phyloP scores from a whole-genome alignment of 2,888 invertebrate species.

The Ernsta delagoae region DNA sequence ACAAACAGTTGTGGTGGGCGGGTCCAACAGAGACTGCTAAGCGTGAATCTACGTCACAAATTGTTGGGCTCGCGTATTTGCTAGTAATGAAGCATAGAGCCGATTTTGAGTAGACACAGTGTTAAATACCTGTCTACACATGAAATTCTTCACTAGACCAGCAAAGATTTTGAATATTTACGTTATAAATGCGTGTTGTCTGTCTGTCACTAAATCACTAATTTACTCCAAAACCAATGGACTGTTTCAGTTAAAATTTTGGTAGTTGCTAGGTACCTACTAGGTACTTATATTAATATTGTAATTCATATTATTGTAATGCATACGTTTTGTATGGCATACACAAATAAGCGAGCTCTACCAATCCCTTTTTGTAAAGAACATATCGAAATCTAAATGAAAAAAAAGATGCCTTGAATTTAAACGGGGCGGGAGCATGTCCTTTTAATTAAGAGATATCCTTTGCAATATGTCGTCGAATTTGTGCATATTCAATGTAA shows the following conservation, averaged over 20 bases:
- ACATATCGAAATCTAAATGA: slow-evolving; percentile 12
- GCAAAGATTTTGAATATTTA: no score
- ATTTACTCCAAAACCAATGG: no score
- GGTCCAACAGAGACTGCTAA: slow-evolving; percentile 16
- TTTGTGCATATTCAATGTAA: slow-evolving; percentile 29
- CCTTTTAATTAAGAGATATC: slow-evolving; percentile 29
- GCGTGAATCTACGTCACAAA: slow-evolving; percentile 18
- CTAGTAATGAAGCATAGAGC: not conserved
- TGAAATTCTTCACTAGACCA: not conserved
- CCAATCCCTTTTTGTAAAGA: slow-evolving; percentile 14
- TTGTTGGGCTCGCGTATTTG: slow-evolving; percentile 10
- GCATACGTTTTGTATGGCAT: no score
- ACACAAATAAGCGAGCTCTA: not conserved
- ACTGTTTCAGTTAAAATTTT: no score
- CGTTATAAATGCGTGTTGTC: no score
- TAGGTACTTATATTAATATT: no score
- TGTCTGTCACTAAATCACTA: no score
- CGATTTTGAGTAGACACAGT: not conserved
- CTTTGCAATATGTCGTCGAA: slow-evolving; percentile 22
- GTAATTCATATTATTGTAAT: no score
- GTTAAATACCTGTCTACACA: not conserved
- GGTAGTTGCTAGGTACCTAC: no score
- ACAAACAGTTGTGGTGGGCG: slow-evolving; percentile 46
- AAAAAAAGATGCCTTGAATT: slow-evolving; percentile 13
- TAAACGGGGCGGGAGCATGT: slow-evolving; percentile 22